A percentile compares a stretch with the other conserved stretches of the same genome.
These are phyloP conservation scores for Oreochromis grahami DNA, from an alignment of 2,797 vertebrate genomes.

Conservation along the genomic window DNA sequence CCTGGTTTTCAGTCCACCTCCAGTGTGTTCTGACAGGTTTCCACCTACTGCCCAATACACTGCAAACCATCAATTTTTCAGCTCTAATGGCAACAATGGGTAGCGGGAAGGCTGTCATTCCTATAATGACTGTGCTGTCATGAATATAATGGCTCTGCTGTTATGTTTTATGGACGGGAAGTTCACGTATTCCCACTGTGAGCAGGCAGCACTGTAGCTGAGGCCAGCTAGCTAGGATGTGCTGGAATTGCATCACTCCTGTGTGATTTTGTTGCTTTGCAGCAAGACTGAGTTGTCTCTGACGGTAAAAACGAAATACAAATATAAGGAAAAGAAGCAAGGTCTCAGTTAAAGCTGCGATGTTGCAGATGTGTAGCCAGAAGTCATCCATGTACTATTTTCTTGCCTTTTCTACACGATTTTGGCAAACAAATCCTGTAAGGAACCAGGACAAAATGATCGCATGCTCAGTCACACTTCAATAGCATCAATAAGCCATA, in stretches of 20 bases:
- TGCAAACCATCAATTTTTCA: constrained; percentile 48
- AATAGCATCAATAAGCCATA: constrained; percentile 30
- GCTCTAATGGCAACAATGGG: constrained; percentile 53
- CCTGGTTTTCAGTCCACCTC: constrained; percentile 38
- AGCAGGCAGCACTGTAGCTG: neutral
- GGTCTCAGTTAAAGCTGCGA: neutral
- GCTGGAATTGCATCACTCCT: neutral
- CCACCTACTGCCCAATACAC: constrained; percentile 58
- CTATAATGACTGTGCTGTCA: constrained; percentile 61
- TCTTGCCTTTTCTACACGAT: neutral
- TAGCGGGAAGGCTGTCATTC: constrained; percentile 50
- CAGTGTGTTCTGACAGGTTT: constrained; percentile 52
- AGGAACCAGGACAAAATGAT: constrained; percentile 11
- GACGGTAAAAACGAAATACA: neutral
- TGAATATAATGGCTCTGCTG: constrained; percentile 57
- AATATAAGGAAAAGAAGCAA: neutral
- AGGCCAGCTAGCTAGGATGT: neutral
- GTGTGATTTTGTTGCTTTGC: neutral
- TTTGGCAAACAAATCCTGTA: neutral
- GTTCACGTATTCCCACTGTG: constrained; percentile 37
- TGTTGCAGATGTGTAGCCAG: neutral
- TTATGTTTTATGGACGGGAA: constrained; percentile 54
- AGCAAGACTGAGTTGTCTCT: neutral
- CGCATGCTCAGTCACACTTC: constrained; percentile 10
- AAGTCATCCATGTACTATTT: neutral